A percentile compares a stretch with the other conserved stretches of the same genome.
phyloP scores from a whole-genome alignment of 2,797 vertebrate genomes.

The Rhadinocentrus ornatus region DNA sequence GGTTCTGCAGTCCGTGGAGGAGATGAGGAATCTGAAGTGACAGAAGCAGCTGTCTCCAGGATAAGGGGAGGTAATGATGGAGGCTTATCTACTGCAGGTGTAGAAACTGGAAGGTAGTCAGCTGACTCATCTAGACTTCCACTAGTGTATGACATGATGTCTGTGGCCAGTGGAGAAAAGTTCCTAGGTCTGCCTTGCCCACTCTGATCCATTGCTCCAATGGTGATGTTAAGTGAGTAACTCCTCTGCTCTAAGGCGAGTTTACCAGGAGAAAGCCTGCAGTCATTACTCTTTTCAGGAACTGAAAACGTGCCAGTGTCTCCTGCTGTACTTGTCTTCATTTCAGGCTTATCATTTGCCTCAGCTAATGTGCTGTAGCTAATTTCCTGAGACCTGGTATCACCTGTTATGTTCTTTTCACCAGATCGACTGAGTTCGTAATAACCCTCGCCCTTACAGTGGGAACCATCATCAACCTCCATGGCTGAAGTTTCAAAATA shows the following conservation, averaged over 20 bases:
- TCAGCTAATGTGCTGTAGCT: constrained; percentile 89
- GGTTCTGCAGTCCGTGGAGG: constrained; percentile 70
- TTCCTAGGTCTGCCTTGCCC: constrained; percentile 89
- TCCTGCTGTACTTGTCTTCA: constrained; percentile 67
- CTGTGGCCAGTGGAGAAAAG: constrained; percentile 94
- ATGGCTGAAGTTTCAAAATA: constrained; percentile 97
- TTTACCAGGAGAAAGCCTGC: constrained; percentile 91
- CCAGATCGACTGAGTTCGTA: constrained; percentile 94
- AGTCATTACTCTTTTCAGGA: constrained; percentile 91
- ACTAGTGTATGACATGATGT: constrained; percentile 95
- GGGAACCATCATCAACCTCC: constrained; percentile 83
- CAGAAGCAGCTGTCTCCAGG: constrained; percentile 83
- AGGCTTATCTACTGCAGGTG: constrained; percentile 89
- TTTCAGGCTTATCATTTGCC: constrained; percentile 71
- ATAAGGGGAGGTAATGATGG: constrained; percentile 88
- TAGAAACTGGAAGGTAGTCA: constrained; percentile 93
- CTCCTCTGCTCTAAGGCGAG: constrained; percentile 96
- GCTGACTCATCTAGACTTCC: constrained; percentile 96
- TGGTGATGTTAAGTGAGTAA: constrained; percentile 97
- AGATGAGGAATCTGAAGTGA: constrained; percentile 79
- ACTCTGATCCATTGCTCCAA: constrained; percentile 91
- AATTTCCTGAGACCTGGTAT: constrained; percentile 79
- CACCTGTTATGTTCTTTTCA: constrained; percentile 73
- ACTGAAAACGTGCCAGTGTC: constrained; percentile 82
- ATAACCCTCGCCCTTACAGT: constrained; percentile 87